Evolutionary conservation across 2,888 invertebrate genomes (phyloP).

Genomic region (Empis stercorea): DNA sequence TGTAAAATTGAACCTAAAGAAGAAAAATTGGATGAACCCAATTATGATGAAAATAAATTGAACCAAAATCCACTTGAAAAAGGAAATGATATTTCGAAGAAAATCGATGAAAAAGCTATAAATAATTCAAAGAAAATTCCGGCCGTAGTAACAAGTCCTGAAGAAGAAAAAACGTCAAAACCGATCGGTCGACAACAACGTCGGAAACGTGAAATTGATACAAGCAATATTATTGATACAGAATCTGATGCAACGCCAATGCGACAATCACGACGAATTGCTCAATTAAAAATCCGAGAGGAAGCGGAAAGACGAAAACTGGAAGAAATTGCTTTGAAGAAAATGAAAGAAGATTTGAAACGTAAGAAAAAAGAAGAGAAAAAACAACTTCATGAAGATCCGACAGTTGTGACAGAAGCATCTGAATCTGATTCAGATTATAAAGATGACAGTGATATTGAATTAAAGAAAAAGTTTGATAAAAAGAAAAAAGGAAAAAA

Average conservation of each 20-base stretch:
- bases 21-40: neutral
- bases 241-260: slow-evolving; percentile 38
- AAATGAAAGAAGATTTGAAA: slow-evolving; percentile 51
- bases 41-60: too few species aligned
- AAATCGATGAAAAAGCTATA: too few species aligned
- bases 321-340: slow-evolving; percentile 59
- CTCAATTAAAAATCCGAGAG: slow-evolving; percentile 75
- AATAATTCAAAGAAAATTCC: neutral
- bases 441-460: slow-evolving; percentile 26
- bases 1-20: neutral
- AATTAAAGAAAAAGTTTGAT: slow-evolving; percentile 32
- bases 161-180: neutral
- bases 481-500: slow-evolving; percentile 31
- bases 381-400: slow-evolving; percentile 23
- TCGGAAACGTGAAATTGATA: slow-evolving; percentile 24
- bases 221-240: slow-evolving; percentile 30
- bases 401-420: slow-evolving; percentile 22
- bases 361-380: slow-evolving; percentile 37
- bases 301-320: slow-evolving; percentile 63
- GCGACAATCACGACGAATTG: slow-evolving; percentile 71
- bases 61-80: too few species aligned
- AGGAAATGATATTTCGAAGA: too few species aligned
- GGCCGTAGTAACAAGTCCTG: neutral
- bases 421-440: slow-evolving; percentile 23
- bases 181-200: neutral